A percentile compares a stretch with the other conserved stretches of the same genome.
These are phyloP conservation scores for Punctoribates punctum DNA, from an alignment of 2,888 invertebrate genomes.

Conservation along the genomic window DNA sequence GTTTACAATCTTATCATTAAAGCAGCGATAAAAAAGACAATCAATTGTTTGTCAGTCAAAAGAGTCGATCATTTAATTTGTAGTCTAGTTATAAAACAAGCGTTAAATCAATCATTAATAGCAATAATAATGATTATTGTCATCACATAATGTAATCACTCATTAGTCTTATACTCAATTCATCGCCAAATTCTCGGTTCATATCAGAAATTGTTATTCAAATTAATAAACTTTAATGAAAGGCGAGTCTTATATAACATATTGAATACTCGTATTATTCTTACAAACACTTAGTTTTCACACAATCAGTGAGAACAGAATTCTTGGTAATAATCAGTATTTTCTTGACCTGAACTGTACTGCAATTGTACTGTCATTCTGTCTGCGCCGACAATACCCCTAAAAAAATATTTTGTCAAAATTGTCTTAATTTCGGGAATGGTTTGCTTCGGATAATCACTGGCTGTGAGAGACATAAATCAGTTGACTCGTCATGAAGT, in stretches of 20 bases:
- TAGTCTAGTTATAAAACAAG: not conserved
- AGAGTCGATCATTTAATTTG: not conserved
- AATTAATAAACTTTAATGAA: not conserved
- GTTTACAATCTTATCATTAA: not conserved
- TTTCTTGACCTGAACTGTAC: not conserved
- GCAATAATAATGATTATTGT: conserved; percentile 14
- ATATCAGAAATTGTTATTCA: not conserved
- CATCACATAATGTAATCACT: conserved; percentile 32
- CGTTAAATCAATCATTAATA: conserved; percentile 21
- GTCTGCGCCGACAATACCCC: not conserved
- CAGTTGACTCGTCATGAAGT: conserved; percentile 36
- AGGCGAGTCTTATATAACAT: conserved; percentile 9
- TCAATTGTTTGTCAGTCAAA: not conserved
- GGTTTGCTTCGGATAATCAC: conserved; percentile 11
- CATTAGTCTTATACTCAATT: conserved; percentile 13
- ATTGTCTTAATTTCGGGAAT: conserved; percentile 7
- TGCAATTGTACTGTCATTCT: not conserved
- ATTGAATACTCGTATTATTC: conserved; percentile 1
- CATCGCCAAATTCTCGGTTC: conserved; percentile 7
- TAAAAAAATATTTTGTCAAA: conserved; percentile 20
- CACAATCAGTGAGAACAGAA: not conserved
- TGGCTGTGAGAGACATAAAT: conserved; percentile 11
- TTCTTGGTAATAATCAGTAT: not conserved
- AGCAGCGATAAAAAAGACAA: conserved; percentile 34
- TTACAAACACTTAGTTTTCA: not conserved